These are phyloP conservation scores for Nibea coibor DNA, from an alignment of 2,113 vertebrate genomes.

Conservation along the genomic window DNA sequence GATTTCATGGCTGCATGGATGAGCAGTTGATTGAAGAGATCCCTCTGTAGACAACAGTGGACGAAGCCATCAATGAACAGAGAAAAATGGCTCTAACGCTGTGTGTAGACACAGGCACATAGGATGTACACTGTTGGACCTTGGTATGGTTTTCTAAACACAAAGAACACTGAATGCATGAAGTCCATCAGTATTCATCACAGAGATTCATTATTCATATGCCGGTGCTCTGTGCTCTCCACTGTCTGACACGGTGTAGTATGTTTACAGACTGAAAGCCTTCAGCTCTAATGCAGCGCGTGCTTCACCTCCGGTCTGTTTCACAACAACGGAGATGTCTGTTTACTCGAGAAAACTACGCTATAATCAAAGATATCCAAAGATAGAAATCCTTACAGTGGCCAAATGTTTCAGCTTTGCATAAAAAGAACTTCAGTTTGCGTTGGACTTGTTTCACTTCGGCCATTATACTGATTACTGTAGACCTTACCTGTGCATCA, in stretches of 20 bases:
- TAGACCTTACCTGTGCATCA: conserved; percentile 90
- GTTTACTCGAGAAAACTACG: conserved; percentile 14
- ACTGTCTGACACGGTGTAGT: conserved; percentile 23
- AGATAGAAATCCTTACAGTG: conserved; percentile 16
- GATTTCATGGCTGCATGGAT: conserved; percentile 92
- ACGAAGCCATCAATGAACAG: conserved; percentile 48
- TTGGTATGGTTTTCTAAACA: conserved; percentile 4
- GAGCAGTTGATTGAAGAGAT: conserved; percentile 92
- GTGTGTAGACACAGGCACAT: not conserved
- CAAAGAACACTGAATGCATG: conserved; percentile 26
- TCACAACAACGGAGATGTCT: conserved; percentile 33
- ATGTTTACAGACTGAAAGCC: conserved; percentile 23
- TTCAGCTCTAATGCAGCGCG: conserved; percentile 9
- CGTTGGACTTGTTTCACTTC: not conserved
- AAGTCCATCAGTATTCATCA: conserved; percentile 65
- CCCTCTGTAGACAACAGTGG: conserved; percentile 86
- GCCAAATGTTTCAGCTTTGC: not conserved
- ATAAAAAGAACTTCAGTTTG: not conserved
- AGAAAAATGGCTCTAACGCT: not conserved
- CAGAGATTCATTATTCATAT: conserved; percentile 73
- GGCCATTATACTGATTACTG: not conserved
- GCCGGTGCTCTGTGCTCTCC: conserved; percentile 2
- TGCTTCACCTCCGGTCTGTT: conserved; percentile 45
- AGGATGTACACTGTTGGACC: conserved; percentile 24
- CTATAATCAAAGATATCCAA: conserved; percentile 21